These are phyloP conservation scores for Sebastiscus albofasciatus DNA, from an alignment of 2,797 vertebrate species.

Conservation along the genomic window DNA sequence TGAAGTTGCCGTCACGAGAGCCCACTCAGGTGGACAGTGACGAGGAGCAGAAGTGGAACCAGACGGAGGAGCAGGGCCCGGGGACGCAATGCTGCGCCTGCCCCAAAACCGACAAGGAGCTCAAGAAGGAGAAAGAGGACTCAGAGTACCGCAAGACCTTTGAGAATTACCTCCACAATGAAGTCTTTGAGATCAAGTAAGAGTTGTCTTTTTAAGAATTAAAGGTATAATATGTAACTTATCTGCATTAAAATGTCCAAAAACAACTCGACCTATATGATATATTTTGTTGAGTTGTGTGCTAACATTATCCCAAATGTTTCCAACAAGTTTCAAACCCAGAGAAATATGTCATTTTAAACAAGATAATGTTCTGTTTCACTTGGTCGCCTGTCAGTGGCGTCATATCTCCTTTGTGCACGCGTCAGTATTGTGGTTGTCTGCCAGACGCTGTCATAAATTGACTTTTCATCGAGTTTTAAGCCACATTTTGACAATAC, in stretches of 20 bases:
- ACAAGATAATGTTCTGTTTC: no score
- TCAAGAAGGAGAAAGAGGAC: conserved; percentile 94
- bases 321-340: neutral
- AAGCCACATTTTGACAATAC: no score
- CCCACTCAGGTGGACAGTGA: conserved; percentile 84
- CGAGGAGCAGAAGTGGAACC: conserved; percentile 87
- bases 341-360: neutral
- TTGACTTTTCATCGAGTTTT: neutral
- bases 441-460: neutral
- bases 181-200: conserved; percentile 90
- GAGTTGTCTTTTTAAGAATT: conserved; percentile 13
- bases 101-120: conserved; percentile 95
- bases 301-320: no score
- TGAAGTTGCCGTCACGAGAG: conserved; percentile 91
- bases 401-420: no score
- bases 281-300: neutral
- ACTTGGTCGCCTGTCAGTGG: no score
- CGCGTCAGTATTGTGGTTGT: no score
- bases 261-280: neutral
- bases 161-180: conserved; percentile 97
- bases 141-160: conserved; percentile 92
- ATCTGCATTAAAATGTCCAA: neutral
- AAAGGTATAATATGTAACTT: neutral
- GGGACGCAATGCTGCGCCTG: conserved; percentile 89
- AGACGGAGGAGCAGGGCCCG: conserved; percentile 87